Percentiles rank a stretch among this genome's conserved stretches.
These are phyloP conservation scores for Actias luna DNA, from an alignment of 2,888 invertebrate genomes.

Conservation along the genomic window DNA sequence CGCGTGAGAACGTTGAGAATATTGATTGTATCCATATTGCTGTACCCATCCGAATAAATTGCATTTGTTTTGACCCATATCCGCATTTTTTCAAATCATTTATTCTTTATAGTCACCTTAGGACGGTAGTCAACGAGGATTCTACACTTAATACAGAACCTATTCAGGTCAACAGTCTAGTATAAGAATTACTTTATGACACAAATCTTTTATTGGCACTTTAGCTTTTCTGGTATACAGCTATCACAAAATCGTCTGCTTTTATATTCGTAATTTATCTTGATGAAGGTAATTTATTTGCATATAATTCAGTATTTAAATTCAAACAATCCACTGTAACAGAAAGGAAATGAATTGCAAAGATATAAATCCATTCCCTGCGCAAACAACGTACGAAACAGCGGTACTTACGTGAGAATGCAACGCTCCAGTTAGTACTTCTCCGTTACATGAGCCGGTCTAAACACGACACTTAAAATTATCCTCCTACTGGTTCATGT, in stretches of 20 bases:
- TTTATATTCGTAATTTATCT: background rate
- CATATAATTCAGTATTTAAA: background rate
- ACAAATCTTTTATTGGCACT: background rate
- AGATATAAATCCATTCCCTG: slow-evolving; percentile 57
- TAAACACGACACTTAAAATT: slow-evolving; percentile 24
- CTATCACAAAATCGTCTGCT: background rate
- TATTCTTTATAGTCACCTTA: background rate
- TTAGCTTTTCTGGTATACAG: background rate
- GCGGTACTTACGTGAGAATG: slow-evolving; percentile 69
- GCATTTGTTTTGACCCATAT: background rate
- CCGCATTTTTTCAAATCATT: background rate
- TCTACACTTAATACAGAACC: background rate
- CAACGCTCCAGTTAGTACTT: slow-evolving; percentile 67
- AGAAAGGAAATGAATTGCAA: slow-evolving; percentile 56
- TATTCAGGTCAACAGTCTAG: background rate
- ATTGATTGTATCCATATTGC: background rate
- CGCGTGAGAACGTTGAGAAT: slow-evolving; percentile 47
- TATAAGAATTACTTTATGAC: background rate
- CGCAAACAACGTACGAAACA: slow-evolving; percentile 51
- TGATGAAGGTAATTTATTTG: background rate
- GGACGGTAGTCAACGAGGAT: background rate
- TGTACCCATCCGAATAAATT: background rate
- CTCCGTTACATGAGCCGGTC: slow-evolving; percentile 47
- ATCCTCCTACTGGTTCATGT: slow-evolving; percentile 25
- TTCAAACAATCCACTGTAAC: slow-evolving; percentile 48